These are phyloP conservation scores for Otolemur crassicaudatus DNA, from an alignment of 2,797 vertebrate genomes.

Conservation along the genomic window DNA sequence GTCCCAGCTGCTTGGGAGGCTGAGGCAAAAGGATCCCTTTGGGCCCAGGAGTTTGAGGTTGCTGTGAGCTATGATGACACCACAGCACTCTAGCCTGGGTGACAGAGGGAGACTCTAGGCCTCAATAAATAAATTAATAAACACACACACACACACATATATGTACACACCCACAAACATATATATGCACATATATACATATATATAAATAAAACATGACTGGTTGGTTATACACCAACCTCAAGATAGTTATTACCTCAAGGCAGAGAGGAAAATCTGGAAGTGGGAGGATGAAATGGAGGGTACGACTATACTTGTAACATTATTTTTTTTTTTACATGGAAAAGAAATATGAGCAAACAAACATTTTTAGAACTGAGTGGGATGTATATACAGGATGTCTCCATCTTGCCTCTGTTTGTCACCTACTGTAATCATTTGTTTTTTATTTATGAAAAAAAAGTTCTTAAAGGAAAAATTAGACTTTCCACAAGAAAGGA, in stretches of 20 bases:
- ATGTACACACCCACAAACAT: not conserved
- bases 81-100: not conserved
- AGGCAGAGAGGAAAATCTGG: not conserved
- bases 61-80: not conserved
- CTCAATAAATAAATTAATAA: not conserved
- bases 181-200: not conserved
- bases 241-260: not conserved
- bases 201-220: not conserved
- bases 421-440: not conserved
- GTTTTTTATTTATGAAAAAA: not conserved
- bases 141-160: not conserved
- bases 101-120: not conserved
- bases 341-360: not conserved
- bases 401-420: not conserved
- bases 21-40: not conserved
- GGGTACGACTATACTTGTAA: not conserved
- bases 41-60: not conserved
- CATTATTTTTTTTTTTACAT: not conserved
- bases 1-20: not conserved
- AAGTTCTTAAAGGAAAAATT: not conserved
- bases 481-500: not conserved
- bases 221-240: not conserved
- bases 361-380: not conserved
- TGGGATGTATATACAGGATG: not conserved
- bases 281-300: not conserved